Percentiles rank a stretch among this genome's conserved stretches.
phyloP scores from a whole-genome alignment of 1,140 invertebrate species.

The Ganaspis sp. region DNA sequence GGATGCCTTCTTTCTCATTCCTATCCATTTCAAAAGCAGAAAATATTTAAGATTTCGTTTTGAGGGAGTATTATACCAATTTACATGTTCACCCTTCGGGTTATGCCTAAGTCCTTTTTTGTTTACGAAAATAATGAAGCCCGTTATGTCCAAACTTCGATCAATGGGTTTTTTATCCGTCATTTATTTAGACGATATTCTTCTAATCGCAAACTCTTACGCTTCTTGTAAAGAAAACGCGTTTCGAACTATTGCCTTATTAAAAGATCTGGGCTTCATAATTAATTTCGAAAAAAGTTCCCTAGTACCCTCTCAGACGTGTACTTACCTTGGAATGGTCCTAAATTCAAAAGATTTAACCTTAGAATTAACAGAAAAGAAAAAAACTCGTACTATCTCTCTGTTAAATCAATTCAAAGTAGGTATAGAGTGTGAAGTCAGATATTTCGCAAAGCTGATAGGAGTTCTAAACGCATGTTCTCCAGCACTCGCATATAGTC shows the following conservation, averaged over 20 bases:
- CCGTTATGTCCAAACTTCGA: not conserved
- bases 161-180: slow-evolving; percentile 6
- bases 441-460: slow-evolving; percentile 30
- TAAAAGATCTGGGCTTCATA: slow-evolving; percentile 35
- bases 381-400: slow-evolving; percentile 5
- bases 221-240: slow-evolving; percentile 15
- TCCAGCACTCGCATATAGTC: slow-evolving; percentile 37
- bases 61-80: slow-evolving; percentile 46
- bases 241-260: not conserved
- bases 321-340: not conserved
- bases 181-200: slow-evolving; percentile 34
- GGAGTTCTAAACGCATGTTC: slow-evolving; percentile 27
- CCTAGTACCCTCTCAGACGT: not conserved
- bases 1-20: not conserved
- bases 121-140: slow-evolving; percentile 33
- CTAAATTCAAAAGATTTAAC: slow-evolving; percentile 21
- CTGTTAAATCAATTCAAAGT: not conserved
- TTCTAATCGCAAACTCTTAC: not conserved
- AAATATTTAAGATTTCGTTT: slow-evolving; percentile 50
- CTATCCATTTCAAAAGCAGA: slow-evolving; percentile 34
- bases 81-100: slow-evolving; percentile 49
- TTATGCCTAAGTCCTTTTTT: slow-evolving; percentile 28
- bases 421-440: slow-evolving; percentile 6
- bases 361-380: slow-evolving; percentile 15
- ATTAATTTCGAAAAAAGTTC: slow-evolving; percentile 22